Conservation (phyloP, 2,113 vertebrate genomes). For the Columba livia region DNA sequence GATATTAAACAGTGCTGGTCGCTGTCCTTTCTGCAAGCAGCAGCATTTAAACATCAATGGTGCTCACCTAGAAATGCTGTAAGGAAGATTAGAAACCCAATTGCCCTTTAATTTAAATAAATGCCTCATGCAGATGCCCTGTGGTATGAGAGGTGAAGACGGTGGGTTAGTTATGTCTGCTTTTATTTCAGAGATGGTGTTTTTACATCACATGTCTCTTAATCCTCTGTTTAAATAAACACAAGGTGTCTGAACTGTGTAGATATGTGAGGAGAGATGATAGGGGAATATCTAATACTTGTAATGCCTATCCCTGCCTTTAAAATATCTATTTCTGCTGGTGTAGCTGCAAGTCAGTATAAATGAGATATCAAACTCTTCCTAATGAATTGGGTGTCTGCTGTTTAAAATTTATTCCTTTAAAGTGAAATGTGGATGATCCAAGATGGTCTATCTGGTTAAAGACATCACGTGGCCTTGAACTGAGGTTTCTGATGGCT, state of each 20-base stretch:
- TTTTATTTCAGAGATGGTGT: fast-evolving
- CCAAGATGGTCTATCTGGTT: neutral
- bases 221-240: neutral
- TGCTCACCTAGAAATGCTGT: neutral
- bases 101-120: neutral
- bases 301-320: neutral
- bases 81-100: neutral
- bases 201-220: neutral
- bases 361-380: neutral
- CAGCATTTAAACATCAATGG: neutral
- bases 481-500: neutral
- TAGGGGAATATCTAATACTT: neutral
- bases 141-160: neutral
- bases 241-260: neutral
- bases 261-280: neutral
- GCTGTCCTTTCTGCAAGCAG: neutral
- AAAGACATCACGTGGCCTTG: neutral
- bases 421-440: neutral
- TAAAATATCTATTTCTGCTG: neutral
- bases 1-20: neutral
- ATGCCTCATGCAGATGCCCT: neutral
- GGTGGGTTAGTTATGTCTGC: neutral
- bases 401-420: neutral
- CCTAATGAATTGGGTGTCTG: neutral
- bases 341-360: neutral